Evolutionary conservation across 2,113 vertebrate genomes (phyloP).

Genomic region (Anas platyrhynchos): DNA sequence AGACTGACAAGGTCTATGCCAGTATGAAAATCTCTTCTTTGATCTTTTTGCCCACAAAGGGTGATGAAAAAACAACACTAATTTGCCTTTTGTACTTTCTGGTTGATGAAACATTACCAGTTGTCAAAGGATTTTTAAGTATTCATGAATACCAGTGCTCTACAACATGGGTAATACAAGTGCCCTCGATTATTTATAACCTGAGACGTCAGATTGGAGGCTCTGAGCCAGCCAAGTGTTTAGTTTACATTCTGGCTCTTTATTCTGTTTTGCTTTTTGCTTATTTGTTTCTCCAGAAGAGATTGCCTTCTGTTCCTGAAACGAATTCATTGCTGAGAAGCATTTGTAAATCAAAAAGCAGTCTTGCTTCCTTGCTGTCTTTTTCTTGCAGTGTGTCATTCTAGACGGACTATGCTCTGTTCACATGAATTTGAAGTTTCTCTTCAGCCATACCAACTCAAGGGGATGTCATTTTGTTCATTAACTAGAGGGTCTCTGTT

Average conservation of each 20-base stretch:
- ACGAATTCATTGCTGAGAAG: neutral
- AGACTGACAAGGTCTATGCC: conserved; percentile 5
- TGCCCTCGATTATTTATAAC: conserved; percentile 68
- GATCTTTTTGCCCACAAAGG: conserved; percentile 42
- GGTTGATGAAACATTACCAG: conserved; percentile 54
- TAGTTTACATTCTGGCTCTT: conserved; percentile 41
- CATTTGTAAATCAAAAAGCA: conserved; percentile 22
- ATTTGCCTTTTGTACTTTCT: conserved; percentile 61
- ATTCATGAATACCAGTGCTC: conserved; percentile 63
- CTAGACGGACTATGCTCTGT: neutral
- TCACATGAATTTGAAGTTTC: neutral
- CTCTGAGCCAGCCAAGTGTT: conserved; percentile 49
- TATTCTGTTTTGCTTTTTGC: conserved; percentile 49
- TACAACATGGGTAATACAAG: conserved; percentile 51
- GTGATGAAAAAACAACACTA: conserved; percentile 52
- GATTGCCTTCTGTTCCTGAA: conserved; percentile 19
- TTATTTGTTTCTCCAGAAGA: conserved; percentile 58
- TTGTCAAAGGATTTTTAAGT: conserved; percentile 66
- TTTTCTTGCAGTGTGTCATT: neutral
- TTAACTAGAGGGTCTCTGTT: neutral
- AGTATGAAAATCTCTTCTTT: conserved; percentile 40
- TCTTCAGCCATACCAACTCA: neutral
- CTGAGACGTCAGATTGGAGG: conserved; percentile 32
- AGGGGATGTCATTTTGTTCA: neutral
- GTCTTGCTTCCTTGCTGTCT: neutral